Percentiles rank a stretch among this genome's conserved stretches.
Evolutionary conservation across 2,888 invertebrate species (phyloP).

Genomic region (Biston stratarius): DNA sequence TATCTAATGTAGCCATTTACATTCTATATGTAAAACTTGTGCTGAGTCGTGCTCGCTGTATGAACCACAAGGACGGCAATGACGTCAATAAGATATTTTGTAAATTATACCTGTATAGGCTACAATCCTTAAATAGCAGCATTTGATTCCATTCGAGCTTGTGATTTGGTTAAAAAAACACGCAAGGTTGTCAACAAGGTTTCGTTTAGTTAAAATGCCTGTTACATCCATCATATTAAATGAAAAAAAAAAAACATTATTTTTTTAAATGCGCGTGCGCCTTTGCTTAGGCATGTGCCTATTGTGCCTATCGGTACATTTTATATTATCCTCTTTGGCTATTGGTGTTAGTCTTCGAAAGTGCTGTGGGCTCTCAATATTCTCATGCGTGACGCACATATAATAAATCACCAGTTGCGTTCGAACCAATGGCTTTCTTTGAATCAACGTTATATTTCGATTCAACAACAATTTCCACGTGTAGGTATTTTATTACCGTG

Average conservation of each 20-base stretch:
- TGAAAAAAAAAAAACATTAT: neutral
- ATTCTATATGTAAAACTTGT: constrained; percentile 33
- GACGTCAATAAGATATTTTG: constrained; percentile 46
- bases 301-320: neutral
- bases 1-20: constrained; percentile 43
- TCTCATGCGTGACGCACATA: constrained; percentile 9
- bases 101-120: constrained; percentile 42
- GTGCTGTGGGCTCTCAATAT: constrained; percentile 5
- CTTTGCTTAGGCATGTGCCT: neutral
- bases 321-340: neutral
- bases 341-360: neutral
- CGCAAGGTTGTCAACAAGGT: constrained; percentile 7
- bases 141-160: constrained; percentile 40
- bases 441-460: neutral
- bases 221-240: neutral
- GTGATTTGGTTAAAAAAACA: constrained; percentile 27
- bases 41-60: constrained; percentile 27
- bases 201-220: constrained; percentile 26
- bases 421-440: neutral
- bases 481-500: neutral
- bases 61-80: constrained; percentile 43
- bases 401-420: neutral
- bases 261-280: neutral
- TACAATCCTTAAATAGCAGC: constrained; percentile 39
- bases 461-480: neutral